Evolutionary conservation across 2,797 vertebrate species (phyloP), one percentile per base, ranked within the genome.

Genomic region (Gymnopithys bicolor): DNA sequence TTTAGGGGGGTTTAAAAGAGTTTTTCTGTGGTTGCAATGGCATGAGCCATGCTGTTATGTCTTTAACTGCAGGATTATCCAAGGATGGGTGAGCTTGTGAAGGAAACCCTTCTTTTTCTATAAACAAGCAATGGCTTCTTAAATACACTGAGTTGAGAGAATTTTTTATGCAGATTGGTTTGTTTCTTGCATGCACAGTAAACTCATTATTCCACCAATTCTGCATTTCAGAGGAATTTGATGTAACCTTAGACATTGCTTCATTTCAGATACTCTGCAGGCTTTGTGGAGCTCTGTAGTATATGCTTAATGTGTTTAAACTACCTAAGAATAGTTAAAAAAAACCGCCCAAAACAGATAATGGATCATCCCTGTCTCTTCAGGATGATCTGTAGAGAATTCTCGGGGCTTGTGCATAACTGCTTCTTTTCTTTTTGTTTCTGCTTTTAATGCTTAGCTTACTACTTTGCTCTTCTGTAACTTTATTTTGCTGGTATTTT

Each of bases 401-500:
- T 69, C 74, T 2, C 37, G 39, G 79, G 76, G 19, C 51, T 63
- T 51, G 39, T 74, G 60, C 63, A 5, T 73, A 96, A 84, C 87
- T 81, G 94, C 97, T 93, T 56, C 96, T 94, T 96, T 92, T 97
- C 92, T 88, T 92, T 97, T 97, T 91, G 91, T 95, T 96, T 95
- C 97, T 97, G 96, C 97, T 53, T 95, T 96, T 96, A 96, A 95
- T 90, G 93, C 95, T 97, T 48, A 91, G 94, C 95, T 97, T 94
- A 91, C 97, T 95, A 84, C 96, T 97, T 95, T 97, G 96, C 96
- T 96, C 94, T 94, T 81, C 96, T 94, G 13, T 97, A 95, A 97
- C 94, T 97, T 98, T 97, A 93, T 96, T 98, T 96, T 97, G 97
- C 97, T 97, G 97, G 94, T 97, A 93, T 98, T 97, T 96, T 97